Evolutionary conservation across 2,113 vertebrate genomes (phyloP), one percentile per base, ranked within the genome.

Genomic region (Triplophysa siluroides): DNA sequence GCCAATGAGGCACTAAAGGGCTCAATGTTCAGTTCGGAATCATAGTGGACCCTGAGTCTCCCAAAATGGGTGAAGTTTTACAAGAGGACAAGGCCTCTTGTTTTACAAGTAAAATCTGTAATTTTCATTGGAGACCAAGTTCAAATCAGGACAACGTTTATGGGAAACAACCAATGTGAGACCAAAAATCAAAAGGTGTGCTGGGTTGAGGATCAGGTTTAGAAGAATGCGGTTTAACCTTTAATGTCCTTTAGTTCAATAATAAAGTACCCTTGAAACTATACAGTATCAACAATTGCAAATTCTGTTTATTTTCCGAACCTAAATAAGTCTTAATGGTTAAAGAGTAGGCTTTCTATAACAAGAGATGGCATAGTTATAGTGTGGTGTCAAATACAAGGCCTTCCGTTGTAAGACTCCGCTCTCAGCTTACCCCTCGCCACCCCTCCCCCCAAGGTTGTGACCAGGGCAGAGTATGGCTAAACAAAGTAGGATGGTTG

Each of bases 401-500:
- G 83, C 80, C 86, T 89, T 89, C 78, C 86, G 82, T 83, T 81
- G 81, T 81, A 84, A 78, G 71, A 87, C 83, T 81, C 87, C 81
- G 68, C 82, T 84, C 78, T 66, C 24, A 29, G 81, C 76, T 78
- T 82, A 78, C 78, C 62, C 77, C 84, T 78, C 81, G 81, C 29
- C 1, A n/a, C 64, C 81, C 81, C 80, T 26, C 79, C 73, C 84
- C 84, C 85, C 83, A 74, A 70, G 84, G 81, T 79, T 87, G 69
- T 81, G 87, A 82, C 72, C 75, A 81, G 86, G 87, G 84, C 89
- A 90, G 83, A 91, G 87, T 82, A 85, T 87, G 90, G 69, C 88
- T 86, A 86, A 86, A 88, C 83, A 91, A 86, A 90, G 84, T 85
- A 83, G 81, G 43, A n/a, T 70, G 85, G 87, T 78, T 87, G 67